These are phyloP conservation scores for Sula dactylatra DNA, from an alignment of 2,113 vertebrate species.

Conservation along the genomic window DNA sequence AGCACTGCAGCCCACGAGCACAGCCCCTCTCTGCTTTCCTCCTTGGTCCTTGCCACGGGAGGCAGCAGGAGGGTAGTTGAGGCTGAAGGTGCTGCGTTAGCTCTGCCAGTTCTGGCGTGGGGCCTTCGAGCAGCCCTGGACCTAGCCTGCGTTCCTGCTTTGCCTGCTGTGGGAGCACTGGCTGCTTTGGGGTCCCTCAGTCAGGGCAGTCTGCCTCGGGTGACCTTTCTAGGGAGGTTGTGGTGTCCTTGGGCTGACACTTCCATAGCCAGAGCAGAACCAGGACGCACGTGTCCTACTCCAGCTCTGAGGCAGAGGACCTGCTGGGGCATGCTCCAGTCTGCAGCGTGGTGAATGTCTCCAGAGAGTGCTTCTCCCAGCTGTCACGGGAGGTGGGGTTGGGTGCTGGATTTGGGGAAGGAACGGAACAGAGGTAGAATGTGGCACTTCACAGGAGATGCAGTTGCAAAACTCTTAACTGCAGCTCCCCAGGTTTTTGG, in stretches of 20 bases:
- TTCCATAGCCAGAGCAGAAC: not conserved
- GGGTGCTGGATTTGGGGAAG: not conserved
- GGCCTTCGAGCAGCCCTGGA: not conserved
- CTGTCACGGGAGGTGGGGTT: accelerated
- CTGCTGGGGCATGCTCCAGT: not conserved
- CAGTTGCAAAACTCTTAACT: not conserved
- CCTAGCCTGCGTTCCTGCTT: not conserved
- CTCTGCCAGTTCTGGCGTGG: not conserved
- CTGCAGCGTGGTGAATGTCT: not conserved
- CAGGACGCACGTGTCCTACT: accelerated
- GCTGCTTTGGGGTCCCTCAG: not conserved
- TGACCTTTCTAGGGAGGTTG: not conserved
- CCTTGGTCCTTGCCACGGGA: not conserved
- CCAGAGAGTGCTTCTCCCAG: not conserved
- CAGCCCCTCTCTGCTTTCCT: not conserved
- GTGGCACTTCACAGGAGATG: accelerated
- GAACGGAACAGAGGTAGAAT: not conserved
- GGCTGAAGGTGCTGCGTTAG: not conserved
- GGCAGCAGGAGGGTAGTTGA: not conserved
- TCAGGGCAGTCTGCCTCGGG: not conserved
- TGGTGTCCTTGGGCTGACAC: not conserved
- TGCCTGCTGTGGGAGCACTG: not conserved
- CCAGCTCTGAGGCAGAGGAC: not conserved
- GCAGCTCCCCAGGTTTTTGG: not conserved
- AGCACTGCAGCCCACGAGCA: accelerated